Evolutionary conservation across 1,140 invertebrate species (phyloP), one percentile per base, ranked within the genome.

Genomic region (Rhopalosiphum maidis): DNA sequence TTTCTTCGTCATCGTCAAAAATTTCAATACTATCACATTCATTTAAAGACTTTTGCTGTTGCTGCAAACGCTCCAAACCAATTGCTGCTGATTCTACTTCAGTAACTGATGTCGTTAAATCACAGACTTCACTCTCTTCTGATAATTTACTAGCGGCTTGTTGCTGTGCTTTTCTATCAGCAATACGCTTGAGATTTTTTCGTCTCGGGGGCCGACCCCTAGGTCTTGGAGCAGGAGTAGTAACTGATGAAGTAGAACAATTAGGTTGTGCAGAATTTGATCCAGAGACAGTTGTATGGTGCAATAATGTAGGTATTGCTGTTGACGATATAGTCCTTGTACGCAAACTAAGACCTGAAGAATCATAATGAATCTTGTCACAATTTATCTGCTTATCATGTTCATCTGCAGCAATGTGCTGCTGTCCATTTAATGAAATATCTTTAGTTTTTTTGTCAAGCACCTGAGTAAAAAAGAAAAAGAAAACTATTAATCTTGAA

Each of bases 291-390:
- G 22, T 90, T 55, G 88, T 55, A 41, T 90, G 48, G 2, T 60
- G 51, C 4, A 90, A 60, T 41, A 37, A 5, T 21, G 51, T 41
- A 90, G 89, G 89, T 68, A 46, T 30, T 22, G 15, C 8, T 21
- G 54, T 43, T 43, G 89, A 43, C 9, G 89, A 90, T 68, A 90
- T 90, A 9, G 89, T 90, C 60, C 89, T 90, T 30, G 54, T 90
- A 68, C 89, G 89, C 9, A 90, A 68, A 68, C 89, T 90, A 0
- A 90, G 89, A 18, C 89, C 89, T 43, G 89, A 60, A 43, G 89
- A 68, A 60, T 90, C 88, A 55, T 60, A 37, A 7, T 60, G n/a
- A 54, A 89, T 25, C 4, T 25, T 89, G 23, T 89, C 41, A 54
- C 37, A 55, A 89, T 37, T 89, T 37, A 11, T 55, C 15, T 41